These are phyloP conservation scores for Nycteola revayana DNA, from an alignment of 2,888 invertebrate species.

Conservation along the genomic window DNA sequence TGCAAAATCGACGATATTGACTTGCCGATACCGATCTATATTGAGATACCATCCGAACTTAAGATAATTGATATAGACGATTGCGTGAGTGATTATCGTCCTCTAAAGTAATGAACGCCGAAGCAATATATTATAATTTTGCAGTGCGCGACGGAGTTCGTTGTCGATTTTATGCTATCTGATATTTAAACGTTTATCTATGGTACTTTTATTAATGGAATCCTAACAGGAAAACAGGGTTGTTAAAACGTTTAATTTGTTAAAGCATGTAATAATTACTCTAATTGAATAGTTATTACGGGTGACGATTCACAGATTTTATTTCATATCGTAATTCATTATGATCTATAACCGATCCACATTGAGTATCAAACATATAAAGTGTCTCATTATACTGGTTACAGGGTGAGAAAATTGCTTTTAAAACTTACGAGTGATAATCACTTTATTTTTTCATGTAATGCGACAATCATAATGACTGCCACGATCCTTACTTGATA, in stretches of 20 bases:
- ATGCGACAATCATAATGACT: background rate
- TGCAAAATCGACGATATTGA: slow-evolving; percentile 2
- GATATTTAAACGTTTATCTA: slow-evolving; percentile 29
- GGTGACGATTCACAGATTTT: too few species aligned
- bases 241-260: slow-evolving; percentile 26
- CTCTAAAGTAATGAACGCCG: slow-evolving; percentile 11
- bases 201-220: slow-evolving; percentile 33
- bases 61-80: background rate
- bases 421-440: slow-evolving; percentile 1
- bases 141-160: slow-evolving; percentile 5
- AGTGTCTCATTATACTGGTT: slow-evolving; percentile 8
- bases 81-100: slow-evolving; percentile 10
- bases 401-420: slow-evolving; percentile 13
- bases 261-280: too few species aligned
- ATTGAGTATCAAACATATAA: slow-evolving; percentile 10
- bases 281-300: too few species aligned
- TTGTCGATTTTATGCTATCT: slow-evolving; percentile 24
- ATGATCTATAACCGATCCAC: slow-evolving; percentile 17
- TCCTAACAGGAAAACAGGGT: slow-evolving; percentile 68
- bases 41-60: slow-evolving; percentile 3
- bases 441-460: too few species aligned
- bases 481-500: background rate
- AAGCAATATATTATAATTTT: slow-evolving; percentile 9
- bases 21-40: too few species aligned
- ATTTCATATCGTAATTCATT: too few species aligned